Conservation (phyloP, 1,140 invertebrate genomes). For the Copidosoma floridanum region DNA sequence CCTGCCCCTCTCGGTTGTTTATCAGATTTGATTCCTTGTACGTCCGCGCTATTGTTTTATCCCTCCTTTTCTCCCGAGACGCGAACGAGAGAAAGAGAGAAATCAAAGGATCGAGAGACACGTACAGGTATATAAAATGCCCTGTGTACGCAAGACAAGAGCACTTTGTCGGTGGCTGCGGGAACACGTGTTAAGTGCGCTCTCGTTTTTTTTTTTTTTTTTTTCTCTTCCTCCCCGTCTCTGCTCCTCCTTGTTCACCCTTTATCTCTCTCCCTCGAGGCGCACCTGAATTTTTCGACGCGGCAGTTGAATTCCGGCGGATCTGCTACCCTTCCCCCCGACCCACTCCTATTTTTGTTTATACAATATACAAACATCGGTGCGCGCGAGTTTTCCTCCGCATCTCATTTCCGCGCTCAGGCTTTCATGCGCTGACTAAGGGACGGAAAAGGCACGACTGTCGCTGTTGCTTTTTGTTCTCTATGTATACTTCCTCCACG, state of each 20-base stretch:
- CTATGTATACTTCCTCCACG: too few relatives aligned
- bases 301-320: not conserved
- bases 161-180: conserved; percentile 13
- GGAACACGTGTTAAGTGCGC: not conserved
- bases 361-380: too few relatives aligned
- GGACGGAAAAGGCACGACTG: too few relatives aligned
- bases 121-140: not conserved
- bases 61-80: not conserved
- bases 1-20: not conserved
- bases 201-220: too few relatives aligned
- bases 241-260: too few relatives aligned
- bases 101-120: not conserved
- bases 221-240: too few relatives aligned
- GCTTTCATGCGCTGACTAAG: too few relatives aligned
- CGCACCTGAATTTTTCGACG: not conserved
- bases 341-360: too few relatives aligned
- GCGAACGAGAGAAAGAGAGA: not conserved
- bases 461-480: too few relatives aligned
- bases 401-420: too few relatives aligned
- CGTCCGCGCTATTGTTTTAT: not conserved
- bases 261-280: not conserved
- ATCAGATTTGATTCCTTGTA: conserved; percentile 16
- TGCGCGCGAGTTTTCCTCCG: too few relatives aligned
- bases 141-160: not conserved
- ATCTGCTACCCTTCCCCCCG: too few relatives aligned